Evolutionary conservation across 2,888 invertebrate species (phyloP), one percentile per base, ranked within the genome.

Genomic region (Caenorhabditis sp.): DNA sequence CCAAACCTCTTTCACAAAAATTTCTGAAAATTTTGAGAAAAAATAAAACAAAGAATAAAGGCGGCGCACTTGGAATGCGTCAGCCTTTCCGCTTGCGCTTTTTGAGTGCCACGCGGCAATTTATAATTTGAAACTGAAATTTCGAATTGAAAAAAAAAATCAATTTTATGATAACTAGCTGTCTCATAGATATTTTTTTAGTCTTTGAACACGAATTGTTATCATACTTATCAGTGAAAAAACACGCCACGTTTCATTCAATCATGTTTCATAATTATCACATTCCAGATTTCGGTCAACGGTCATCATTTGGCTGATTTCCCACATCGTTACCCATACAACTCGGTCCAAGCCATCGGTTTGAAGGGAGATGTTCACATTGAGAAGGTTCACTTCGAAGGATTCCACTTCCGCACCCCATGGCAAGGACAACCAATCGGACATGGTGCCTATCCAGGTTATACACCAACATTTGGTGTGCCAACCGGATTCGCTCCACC

Each of bases 201-300:
- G n/a, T n/a, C n/a, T n/a, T n/a, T n/a, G n/a, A n/a, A n/a, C 31
- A n/a, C 23, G 36, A 23, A 10, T 49, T 5, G 43, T 25, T 14
- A 10, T 20, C 50, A 17, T 10, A 50, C 17, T 53, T 53, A n/a
- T 26, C 8, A 27, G 12, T 17, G 3, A 21, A 21, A 31, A 58
- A 36, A 58, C 10, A 26, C 10, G 27, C 20, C 5, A 20, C 12
- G n/a, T 23, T n/a, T 53, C 8, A 53, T 53, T 12, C 7, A n/a
- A 63, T 76, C n/a, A n/a, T n/a, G n/a, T n/a, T n/a, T n/a, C n/a
- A n/a, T n/a, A n/a, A n/a, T n/a, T n/a, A n/a, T n/a, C n/a, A n/a
- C n/a, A n/a, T n/a, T n/a, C 23, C 62, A 83, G 83, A 78, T 83
- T 63, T 62, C 81, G 57, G 76, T 83, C 27, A 80, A 84, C 63